phyloP scores from a whole-genome alignment of 2,888 invertebrate genomes.

The Leptinotarsa tumamoca region DNA sequence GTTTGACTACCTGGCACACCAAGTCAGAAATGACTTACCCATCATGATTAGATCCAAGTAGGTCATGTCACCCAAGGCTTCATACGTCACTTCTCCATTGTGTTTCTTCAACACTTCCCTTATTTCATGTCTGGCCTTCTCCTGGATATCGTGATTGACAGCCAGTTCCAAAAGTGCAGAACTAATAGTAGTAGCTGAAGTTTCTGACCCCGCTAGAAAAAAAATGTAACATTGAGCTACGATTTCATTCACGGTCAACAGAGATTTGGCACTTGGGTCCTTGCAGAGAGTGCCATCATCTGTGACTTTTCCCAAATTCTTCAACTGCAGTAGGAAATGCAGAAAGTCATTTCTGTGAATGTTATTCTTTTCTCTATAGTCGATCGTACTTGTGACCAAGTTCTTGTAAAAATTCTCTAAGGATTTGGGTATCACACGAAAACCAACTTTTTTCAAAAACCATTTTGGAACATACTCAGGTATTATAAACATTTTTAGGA shows the following conservation, averaged over 20 bases:
- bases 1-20: too few species aligned
- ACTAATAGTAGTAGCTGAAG: slow-evolving; percentile 54
- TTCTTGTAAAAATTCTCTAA: slow-evolving; percentile 65
- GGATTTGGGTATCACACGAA: slow-evolving; percentile 48
- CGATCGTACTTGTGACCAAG: slow-evolving; percentile 27
- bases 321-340: slow-evolving; percentile 68
- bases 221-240: slow-evolving; percentile 48
- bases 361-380: slow-evolving; percentile 65
- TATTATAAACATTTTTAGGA: slow-evolving; percentile 28
- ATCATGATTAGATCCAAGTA: slow-evolving; percentile 66
- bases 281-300: slow-evolving; percentile 56
- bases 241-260: slow-evolving; percentile 38
- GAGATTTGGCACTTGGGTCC: slow-evolving; percentile 24
- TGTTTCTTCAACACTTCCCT: slow-evolving; percentile 45
- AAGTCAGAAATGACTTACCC: slow-evolving; percentile 9
- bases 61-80: slow-evolving; percentile 50
- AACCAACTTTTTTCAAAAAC: slow-evolving; percentile 46
- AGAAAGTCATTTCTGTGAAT: slow-evolving; percentile 70
- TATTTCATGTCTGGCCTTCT: slow-evolving; percentile 52
- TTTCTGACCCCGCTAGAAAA: slow-evolving; percentile 54
- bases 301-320: slow-evolving; percentile 59
- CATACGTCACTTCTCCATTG: slow-evolving; percentile 51
- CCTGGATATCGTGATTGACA: slow-evolving; percentile 65
- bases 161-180: slow-evolving; percentile 69
- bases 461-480: slow-evolving; percentile 41